These are phyloP conservation scores for Acipenser transmontanus DNA, from an alignment of 2,797 vertebrate species.

Conservation along the genomic window DNA sequence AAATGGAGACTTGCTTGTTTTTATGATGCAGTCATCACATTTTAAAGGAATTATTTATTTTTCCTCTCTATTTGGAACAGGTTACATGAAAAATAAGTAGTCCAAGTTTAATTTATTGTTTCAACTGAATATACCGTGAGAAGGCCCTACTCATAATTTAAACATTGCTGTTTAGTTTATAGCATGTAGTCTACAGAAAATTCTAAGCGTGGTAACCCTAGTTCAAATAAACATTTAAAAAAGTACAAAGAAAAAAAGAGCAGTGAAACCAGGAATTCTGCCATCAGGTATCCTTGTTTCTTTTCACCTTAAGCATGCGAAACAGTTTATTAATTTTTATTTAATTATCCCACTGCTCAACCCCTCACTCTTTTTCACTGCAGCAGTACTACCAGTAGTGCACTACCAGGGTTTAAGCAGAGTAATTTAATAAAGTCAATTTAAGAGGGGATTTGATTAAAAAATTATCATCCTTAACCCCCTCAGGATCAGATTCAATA, in stretches of 20 bases:
- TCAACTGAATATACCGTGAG: too few relatives aligned
- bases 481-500: slow-evolving; percentile 61
- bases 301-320: slow-evolving; percentile 37
- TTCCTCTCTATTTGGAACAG: too few relatives aligned
- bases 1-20: too few relatives aligned
- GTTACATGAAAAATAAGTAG: too few relatives aligned
- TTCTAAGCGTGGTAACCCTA: too few relatives aligned
- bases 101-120: too few relatives aligned
- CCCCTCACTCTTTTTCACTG: slow-evolving; percentile 42
- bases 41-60: too few relatives aligned
- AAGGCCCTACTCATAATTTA: too few relatives aligned
- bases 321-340: slow-evolving; percentile 64
- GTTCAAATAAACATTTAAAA: too few relatives aligned
- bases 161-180: too few relatives aligned
- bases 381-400: slow-evolving; percentile 41
- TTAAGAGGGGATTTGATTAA: slow-evolving; percentile 73
- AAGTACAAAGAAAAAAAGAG: slow-evolving; percentile 36
- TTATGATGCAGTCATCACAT: too few relatives aligned
- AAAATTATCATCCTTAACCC: slow-evolving; percentile 68
- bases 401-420: slow-evolving; percentile 64
- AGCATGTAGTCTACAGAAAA: too few relatives aligned
- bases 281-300: slow-evolving; percentile 49
- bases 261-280: slow-evolving; percentile 47
- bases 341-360: slow-evolving; percentile 65
- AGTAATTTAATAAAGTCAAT: slow-evolving; percentile 80